Percentiles rank a stretch among this genome's conserved stretches.
These are phyloP conservation scores for Hippocampus kuda DNA, from an alignment of 2,797 vertebrate species.

Conservation along the genomic window DNA sequence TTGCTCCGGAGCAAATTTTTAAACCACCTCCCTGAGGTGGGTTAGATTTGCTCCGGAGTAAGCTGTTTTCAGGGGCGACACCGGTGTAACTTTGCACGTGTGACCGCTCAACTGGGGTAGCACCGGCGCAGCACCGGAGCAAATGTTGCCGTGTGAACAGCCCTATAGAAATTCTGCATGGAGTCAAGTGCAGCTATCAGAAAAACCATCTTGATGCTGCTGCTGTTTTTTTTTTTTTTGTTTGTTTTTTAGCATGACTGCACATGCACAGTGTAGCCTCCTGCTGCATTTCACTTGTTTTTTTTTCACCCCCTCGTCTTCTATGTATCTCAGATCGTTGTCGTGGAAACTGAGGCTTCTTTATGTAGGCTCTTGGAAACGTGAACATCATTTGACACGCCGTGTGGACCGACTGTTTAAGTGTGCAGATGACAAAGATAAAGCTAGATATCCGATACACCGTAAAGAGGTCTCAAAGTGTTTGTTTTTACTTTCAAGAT, in stretches of 20 bases:
- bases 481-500: background rate
- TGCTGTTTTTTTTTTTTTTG: no score
- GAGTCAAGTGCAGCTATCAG: background rate
- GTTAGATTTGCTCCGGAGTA: no score
- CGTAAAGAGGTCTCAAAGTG: slow-evolving; percentile 3
- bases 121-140: no score
- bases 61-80: no score
- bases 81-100: no score
- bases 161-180: background rate
- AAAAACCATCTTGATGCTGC: slow-evolving; percentile 20
- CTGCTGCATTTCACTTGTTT: slow-evolving; percentile 24
- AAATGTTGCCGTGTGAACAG: no score
- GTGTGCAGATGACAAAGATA: slow-evolving; percentile 4
- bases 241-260: slow-evolving; percentile 4
- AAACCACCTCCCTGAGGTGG: no score
- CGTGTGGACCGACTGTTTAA: slow-evolving; percentile 40
- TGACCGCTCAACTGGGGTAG: no score
- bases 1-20: no score
- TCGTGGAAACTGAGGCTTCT: slow-evolving; percentile 66
- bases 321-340: slow-evolving; percentile 52
- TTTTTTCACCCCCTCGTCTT: background rate
- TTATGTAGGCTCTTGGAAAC: slow-evolving; percentile 57
- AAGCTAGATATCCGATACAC: slow-evolving; percentile 11
- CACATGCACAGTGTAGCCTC: slow-evolving; percentile 3
- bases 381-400: slow-evolving; percentile 46